These are phyloP conservation scores for Nomada hirtipes DNA, from an alignment of 2,888 invertebrate species.

Conservation along the genomic window DNA sequence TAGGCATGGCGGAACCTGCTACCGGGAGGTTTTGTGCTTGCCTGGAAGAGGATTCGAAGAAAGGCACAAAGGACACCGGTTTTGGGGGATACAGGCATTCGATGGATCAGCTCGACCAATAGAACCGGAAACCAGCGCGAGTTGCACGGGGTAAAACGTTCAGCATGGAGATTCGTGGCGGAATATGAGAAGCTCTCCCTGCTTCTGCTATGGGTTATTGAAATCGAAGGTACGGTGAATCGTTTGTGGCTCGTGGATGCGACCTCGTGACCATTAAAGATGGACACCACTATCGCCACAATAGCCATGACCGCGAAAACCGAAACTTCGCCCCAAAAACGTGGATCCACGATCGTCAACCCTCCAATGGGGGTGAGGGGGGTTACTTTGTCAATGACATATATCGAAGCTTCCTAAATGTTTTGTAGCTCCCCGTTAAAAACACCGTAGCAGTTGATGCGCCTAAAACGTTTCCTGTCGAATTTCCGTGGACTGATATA, in stretches of 20 bases:
- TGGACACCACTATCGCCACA: neutral
- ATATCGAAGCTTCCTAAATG: too few relatives aligned
- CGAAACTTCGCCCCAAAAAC: too few relatives aligned
- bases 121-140: constrained; percentile 17
- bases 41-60: constrained; percentile 33
- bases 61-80: constrained; percentile 52
- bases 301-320: too few relatives aligned
- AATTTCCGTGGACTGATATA: neutral
- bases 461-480: neutral
- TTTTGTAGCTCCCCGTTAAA: too few relatives aligned
- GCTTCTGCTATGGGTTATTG: constrained; percentile 4
- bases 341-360: too few relatives aligned
- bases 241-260: neutral
- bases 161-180: too few relatives aligned
- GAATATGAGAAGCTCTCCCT: neutral
- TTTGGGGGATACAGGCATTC: constrained; percentile 30
- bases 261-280: neutral
- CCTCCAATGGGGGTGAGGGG: too few relatives aligned
- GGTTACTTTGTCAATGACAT: too few relatives aligned
- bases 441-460: too few relatives aligned
- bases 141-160: neutral
- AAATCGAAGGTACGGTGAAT: neutral
- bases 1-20: constrained; percentile 44
- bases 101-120: constrained; percentile 55
- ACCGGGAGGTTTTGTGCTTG: constrained; percentile 38